A percentile compares a stretch with the other conserved stretches of the same genome.
Evolutionary conservation across 2,888 invertebrate genomes (phyloP).

Genomic region (Anaspis maculata): DNA sequence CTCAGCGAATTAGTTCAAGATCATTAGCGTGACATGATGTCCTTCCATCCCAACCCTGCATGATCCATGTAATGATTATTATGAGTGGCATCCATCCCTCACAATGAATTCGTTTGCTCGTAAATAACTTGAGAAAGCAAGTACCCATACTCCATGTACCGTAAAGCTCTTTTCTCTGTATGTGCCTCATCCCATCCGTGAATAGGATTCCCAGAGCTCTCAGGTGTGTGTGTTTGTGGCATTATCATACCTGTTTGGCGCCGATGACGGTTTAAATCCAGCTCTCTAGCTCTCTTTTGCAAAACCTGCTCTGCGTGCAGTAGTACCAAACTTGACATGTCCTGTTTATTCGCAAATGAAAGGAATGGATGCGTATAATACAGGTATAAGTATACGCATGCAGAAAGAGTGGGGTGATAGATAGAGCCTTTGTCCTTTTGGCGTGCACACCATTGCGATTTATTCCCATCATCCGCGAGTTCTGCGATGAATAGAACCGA

Average conservation of each 20-base stretch:
- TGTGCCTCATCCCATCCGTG: neutral
- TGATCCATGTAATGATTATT: neutral
- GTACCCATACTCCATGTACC: slow-evolving; percentile 19
- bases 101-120: slow-evolving; percentile 23
- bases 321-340: no score
- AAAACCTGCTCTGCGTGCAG: slow-evolving; percentile 21
- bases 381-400: no score
- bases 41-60: neutral
- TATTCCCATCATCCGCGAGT: no score
- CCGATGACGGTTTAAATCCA: slow-evolving; percentile 25
- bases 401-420: no score
- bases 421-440: no score
- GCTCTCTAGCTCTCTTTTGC: no score
- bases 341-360: no score
- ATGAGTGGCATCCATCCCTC: slow-evolving; percentile 16
- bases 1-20: slow-evolving; percentile 3
- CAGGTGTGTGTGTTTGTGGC: slow-evolving; percentile 24
- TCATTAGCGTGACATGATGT: slow-evolving; percentile 2
- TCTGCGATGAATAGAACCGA: no score
- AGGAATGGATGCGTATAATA: no score
- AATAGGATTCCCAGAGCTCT: slow-evolving; percentile 14
- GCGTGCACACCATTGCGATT: no score
- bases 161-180: slow-evolving; percentile 17
- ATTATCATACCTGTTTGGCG: slow-evolving; percentile 27
- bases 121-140: slow-evolving; percentile 19